Evolutionary conservation across 2,888 invertebrate genomes (phyloP).

Genomic region (Hirudinaria manillensis): DNA sequence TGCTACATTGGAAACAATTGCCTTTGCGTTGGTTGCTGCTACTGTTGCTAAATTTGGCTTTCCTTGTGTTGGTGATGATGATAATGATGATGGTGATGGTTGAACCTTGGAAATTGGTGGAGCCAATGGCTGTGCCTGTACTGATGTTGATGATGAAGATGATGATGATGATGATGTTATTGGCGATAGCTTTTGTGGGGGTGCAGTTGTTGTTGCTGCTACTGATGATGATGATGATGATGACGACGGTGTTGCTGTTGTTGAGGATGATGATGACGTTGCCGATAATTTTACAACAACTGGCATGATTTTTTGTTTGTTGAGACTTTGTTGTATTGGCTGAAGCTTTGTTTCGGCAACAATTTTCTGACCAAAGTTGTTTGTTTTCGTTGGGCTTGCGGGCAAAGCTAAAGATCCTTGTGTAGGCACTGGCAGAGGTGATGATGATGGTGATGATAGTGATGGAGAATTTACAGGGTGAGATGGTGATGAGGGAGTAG

Average conservation of each 20-base stretch:
- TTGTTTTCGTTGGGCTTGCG: too few species aligned
- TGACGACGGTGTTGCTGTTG: neutral
- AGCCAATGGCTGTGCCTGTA: neutral
- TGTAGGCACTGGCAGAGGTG: too few species aligned
- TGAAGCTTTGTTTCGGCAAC: too few species aligned
- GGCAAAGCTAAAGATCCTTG: too few species aligned
- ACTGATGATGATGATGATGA: constrained; percentile 1
- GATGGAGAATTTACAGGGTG: too few species aligned
- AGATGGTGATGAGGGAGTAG: too few species aligned
- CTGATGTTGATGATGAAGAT: neutral
- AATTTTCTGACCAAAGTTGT: too few species aligned
- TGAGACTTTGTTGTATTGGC: too few species aligned
- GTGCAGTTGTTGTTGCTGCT: neutral
- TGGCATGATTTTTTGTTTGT: too few species aligned
- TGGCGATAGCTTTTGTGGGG: neutral
- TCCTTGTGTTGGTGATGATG: neutral
- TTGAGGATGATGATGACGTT: neutral
- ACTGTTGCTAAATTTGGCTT: neutral
- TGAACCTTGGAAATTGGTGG: neutral
- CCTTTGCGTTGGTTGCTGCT: neutral
- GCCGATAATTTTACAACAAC: neutral
- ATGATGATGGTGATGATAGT: too few species aligned
- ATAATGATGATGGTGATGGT: neutral
- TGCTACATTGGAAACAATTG: neutral
- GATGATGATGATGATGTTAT: neutral